Base-by-base conservation (phyloP, 2,888 invertebrate genomes). In the Diogma glabrata region DNA sequence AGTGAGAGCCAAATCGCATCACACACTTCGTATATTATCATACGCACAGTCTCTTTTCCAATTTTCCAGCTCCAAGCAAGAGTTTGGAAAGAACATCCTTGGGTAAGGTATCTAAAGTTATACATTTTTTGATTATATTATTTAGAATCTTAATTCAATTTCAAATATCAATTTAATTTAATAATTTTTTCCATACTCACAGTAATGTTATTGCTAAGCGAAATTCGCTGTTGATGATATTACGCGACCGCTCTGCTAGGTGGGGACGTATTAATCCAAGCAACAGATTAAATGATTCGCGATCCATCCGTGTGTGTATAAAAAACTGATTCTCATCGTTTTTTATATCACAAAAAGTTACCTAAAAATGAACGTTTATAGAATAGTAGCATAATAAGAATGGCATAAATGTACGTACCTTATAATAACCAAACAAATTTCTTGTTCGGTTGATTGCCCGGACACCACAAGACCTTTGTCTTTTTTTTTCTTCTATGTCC, bases 11-110 rank as follows among this genome's bases (percentile, higher is more conserved):
- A 56, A 30, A 55, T 17, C 8, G 20, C 50, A 17, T 53, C 51
- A 28, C 50, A 56, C 2, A 51, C 51, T 9, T 53, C 52, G 1
- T 47, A 28, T 9, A 53, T 46, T 17, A 56, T 54, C 17, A 16
- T 47, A 12, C 55, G 38, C 2, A 52, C 54, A 9, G 56, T 55
- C 6, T 38, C 38, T 12, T 51, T 51, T 9, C 50, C 55, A 14
- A 53, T 8, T 36, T 51, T 53, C 6, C 14, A 53, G 3, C 30
- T 45, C 51, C 43, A 22, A n/a, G 53, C 53, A 8, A 55, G 10
- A 19, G 2, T 38, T 17, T 16, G 38, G 19, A 36, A 36, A 7
- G 14, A 36, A 10, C 14, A 36, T 36, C 3, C 36, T n/a, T 47
- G 54, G 28, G n/a, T 49, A 9, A 22, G 24, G 19, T 43, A 20